A percentile compares a stretch with the other conserved stretches of the same genome.
Evolutionary conservation across 2,888 invertebrate genomes (phyloP).

Genomic region (Galerucella calmariensis): DNA sequence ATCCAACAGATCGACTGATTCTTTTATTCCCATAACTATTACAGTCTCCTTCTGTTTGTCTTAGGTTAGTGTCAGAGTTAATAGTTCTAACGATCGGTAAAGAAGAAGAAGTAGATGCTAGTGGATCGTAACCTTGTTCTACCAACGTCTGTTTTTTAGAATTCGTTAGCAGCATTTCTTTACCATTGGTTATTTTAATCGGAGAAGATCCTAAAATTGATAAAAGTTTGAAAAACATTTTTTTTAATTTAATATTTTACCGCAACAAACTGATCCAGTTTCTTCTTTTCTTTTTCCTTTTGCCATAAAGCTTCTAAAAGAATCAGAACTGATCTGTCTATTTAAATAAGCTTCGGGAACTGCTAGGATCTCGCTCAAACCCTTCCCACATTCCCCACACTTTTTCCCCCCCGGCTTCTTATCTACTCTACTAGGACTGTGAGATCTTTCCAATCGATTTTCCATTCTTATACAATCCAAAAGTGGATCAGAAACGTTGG

Average conservation of each 20-base stretch:
- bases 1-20: conserved; percentile 57
- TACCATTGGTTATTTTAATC: conserved; percentile 42
- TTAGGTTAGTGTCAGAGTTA: conserved; percentile 38
- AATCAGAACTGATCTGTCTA: conserved; percentile 57
- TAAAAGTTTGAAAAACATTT: not conserved
- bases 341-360: conserved; percentile 62
- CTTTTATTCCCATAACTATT: conserved; percentile 40
- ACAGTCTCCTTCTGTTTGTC: conserved; percentile 8
- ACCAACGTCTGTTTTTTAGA: conserved; percentile 43
- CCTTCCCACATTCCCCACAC: conserved; percentile 51
- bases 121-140: conserved; percentile 61
- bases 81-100: conserved; percentile 41
- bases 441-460: conserved; percentile 45
- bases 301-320: conserved; percentile 52
- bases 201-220: conserved; percentile 15
- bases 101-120: conserved; percentile 53
- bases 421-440: conserved; percentile 44
- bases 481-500: conserved; percentile 56
- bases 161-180: conserved; percentile 32
- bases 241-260: conserved; percentile 31
- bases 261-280: conserved; percentile 29
- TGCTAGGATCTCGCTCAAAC: conserved; percentile 61
- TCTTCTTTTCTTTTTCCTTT: conserved; percentile 11
- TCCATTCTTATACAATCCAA: conserved; percentile 53
- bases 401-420: conserved; percentile 33